Evolutionary conservation across 2,888 invertebrate species (phyloP).

Genomic region (Troides aeacus): DNA sequence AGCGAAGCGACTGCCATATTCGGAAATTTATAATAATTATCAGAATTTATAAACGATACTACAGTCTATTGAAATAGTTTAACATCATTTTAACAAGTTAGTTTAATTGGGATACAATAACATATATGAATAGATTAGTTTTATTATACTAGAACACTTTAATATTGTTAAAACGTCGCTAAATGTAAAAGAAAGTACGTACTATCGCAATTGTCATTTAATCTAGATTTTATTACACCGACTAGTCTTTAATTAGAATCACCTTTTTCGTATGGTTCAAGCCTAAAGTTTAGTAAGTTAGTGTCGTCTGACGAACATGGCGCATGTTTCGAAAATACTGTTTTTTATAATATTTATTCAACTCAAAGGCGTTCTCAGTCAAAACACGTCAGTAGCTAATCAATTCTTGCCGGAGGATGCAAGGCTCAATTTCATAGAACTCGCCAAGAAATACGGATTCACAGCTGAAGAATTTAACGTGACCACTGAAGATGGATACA

Average conservation of each 20-base stretch:
- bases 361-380: background rate
- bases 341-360: background rate
- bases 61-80: too few relatives aligned
- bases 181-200: conserved; percentile 1
- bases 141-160: too few relatives aligned
- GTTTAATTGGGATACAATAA: too few relatives aligned
- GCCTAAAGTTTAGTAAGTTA: background rate
- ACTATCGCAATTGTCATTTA: background rate
- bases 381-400: conserved; percentile 11
- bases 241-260: conserved; percentile 11
- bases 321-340: background rate
- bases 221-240: conserved; percentile 11
- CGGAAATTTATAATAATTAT: too few relatives aligned
- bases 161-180: background rate
- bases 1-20: too few relatives aligned
- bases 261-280: conserved; percentile 3
- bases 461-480: conserved; percentile 29
- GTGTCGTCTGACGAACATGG: conserved; percentile 7
- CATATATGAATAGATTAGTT: too few relatives aligned
- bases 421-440: conserved; percentile 54
- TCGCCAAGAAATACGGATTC: conserved; percentile 40
- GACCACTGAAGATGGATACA: conserved; percentile 38
- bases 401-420: conserved; percentile 40
- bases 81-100: too few relatives aligned
- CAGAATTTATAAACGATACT: too few relatives aligned